Conservation (phyloP, 2,888 invertebrate genomes). For the Melieria omissa region DNA sequence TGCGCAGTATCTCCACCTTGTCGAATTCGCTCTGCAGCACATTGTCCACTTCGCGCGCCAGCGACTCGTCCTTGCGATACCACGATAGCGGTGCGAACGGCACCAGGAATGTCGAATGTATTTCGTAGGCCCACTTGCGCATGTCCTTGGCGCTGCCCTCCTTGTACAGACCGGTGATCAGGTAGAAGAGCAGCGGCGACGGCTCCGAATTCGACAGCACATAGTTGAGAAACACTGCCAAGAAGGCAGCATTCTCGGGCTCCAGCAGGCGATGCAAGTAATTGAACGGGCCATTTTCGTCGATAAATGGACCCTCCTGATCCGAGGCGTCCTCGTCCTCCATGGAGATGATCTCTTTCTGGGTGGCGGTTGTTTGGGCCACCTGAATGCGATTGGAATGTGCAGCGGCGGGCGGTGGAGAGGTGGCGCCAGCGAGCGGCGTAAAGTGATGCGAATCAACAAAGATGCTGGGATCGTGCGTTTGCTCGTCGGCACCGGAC, state of each 20-base stretch:
- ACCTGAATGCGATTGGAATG: conserved; percentile 61
- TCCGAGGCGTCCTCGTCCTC: conserved; percentile 94
- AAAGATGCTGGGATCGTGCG: conserved; percentile 52
- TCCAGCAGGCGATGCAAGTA: conserved; percentile 83
- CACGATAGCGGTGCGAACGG: conserved; percentile 75
- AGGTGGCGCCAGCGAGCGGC: conserved; percentile 50
- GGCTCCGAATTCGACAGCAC: conserved; percentile 87
- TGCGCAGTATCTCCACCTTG: conserved; percentile 88
- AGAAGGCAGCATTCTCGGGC: conserved; percentile 81
- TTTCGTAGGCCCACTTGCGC: conserved; percentile 99
- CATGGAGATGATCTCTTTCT: conserved; percentile 91
- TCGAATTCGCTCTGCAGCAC: conserved; percentile 85
- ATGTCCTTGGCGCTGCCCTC: conserved; percentile 88
- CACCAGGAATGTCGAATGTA: conserved; percentile 94
- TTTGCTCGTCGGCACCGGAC: conserved; percentile 54
- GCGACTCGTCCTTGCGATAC: conserved; percentile 74
- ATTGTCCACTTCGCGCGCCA: conserved; percentile 90
- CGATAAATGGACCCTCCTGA: conserved; percentile 80
- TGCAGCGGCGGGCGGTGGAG: conserved; percentile 49
- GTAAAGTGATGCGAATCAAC: conserved; percentile 59
- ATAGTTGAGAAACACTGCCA: conserved; percentile 95
- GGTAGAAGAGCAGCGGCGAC: conserved; percentile 75
- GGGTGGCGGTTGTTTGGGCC: conserved; percentile 66
- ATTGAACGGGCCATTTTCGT: conserved; percentile 91
- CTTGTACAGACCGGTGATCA: conserved; percentile 91